Conservation (phyloP, 2,113 vertebrate species). For the Cyanocitta stelleri region DNA sequence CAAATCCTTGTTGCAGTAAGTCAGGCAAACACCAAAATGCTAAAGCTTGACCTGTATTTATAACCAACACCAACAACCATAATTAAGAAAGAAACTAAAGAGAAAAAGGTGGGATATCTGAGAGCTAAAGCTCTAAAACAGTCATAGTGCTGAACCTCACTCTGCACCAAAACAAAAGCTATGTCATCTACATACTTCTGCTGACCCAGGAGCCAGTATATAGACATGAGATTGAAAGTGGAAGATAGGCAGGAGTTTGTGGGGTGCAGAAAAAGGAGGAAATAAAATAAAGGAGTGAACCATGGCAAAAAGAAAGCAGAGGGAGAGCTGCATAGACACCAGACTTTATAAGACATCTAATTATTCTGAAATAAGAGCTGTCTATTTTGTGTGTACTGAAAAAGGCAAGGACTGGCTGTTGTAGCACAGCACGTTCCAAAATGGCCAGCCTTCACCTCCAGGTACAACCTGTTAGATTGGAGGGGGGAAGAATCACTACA, state of each 20-base stretch:
- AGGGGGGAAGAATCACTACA: neutral
- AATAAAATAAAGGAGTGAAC: neutral
- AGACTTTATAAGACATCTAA: neutral
- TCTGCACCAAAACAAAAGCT: neutral
- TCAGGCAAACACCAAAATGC: neutral
- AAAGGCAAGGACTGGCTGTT: neutral
- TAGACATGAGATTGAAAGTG: neutral
- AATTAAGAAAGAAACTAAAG: neutral
- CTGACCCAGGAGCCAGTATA: neutral
- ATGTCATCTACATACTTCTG: neutral
- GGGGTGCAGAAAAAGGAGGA: neutral
- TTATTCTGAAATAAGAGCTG: neutral
- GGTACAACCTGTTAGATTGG: neutral
- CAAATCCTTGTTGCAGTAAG: neutral
- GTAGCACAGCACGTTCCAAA: neutral
- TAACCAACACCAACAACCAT: neutral
- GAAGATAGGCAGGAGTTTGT: neutral
- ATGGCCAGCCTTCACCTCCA: neutral
- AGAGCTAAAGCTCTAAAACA: neutral
- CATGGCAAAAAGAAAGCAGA: neutral
- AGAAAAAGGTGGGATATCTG: neutral
- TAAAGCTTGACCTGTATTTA: neutral
- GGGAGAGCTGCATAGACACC: neutral
- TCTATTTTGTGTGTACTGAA: neutral
- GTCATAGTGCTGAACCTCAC: neutral